Base-by-base conservation (phyloP, 2,113 vertebrate species). In the Siniperca chuatsi region DNA sequence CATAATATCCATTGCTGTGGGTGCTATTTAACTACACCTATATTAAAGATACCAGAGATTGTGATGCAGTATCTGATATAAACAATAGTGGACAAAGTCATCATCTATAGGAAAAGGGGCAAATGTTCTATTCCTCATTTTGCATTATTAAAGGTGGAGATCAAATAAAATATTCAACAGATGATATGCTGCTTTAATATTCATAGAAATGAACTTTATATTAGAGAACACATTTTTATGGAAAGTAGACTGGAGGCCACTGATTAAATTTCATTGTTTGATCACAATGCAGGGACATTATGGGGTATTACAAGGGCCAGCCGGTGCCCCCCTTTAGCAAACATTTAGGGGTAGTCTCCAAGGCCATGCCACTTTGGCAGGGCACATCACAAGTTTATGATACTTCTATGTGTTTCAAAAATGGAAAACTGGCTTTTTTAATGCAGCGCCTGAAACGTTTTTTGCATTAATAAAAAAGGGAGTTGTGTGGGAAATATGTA, bases 191-290 rank as follows among this genome's bases (percentile, higher is more conserved):
- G 84, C 88, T 96, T 94, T 96, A 95, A 96, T 95, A 95, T 96
- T 95, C 93, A 95, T 96, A 95, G 94, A 95, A 96, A 91, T 95
- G 92, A 95, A 95, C 95, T 95, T 96, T 95, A 94, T 94, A 95
- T 94, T 94, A 95, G 91, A 91, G 92, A 95, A 95, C 93, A 95
- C 89, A 90, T 92, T 95, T 95, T 95, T 94, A 95, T 94, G 92
- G 86, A 92, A 89, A 88, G 88, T 87, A 90, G 92, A 94, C 92
- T 92, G 83, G 86, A 93, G 93, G 92, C 90, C 85, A 93, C 92
- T 94, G 93, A 95, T 95, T 94, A 94, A 93, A 95, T 95, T 95
- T 94, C 91, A 94, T 93, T 95, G 94, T 95, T 96, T 95, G 95
- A 95, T 96, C 94, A 95, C 94, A 92, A 92, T 91, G 89, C 87